These are phyloP conservation scores for Lordiphosa fenestrarum DNA, from an alignment of 2,888 invertebrate species.

Conservation along the genomic window DNA sequence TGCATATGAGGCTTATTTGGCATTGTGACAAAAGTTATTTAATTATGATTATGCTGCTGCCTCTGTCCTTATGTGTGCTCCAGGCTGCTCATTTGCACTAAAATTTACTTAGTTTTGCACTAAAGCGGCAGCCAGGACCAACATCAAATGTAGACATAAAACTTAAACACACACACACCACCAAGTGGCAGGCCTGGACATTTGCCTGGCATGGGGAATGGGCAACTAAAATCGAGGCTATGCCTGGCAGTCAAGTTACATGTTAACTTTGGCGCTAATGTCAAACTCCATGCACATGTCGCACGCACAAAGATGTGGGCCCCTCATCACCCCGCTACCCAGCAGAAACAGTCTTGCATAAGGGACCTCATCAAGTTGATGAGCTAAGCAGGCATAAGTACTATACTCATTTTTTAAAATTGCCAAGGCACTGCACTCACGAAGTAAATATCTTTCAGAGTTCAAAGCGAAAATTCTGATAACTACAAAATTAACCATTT, in stretches of 20 bases:
- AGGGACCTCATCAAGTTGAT: neutral
- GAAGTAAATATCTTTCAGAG: neutral
- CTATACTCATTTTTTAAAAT: conserved; percentile 41
- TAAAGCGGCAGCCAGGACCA: conserved; percentile 61
- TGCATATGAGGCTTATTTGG: conserved; percentile 44
- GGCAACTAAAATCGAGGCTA: conserved; percentile 1
- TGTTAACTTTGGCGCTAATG: conserved; percentile 60
- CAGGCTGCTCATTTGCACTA: conserved; percentile 58
- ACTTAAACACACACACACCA: conserved; percentile 48
- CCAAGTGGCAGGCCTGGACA: conserved; percentile 1
- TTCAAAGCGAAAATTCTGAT: too few relatives aligned
- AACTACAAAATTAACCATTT: too few relatives aligned
- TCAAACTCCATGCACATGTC: conserved; percentile 62
- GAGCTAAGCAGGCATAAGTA: conserved; percentile 22
- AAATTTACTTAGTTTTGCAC: conserved; percentile 71
- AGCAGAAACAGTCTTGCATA: conserved; percentile 4
- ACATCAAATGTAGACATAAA: conserved; percentile 65
- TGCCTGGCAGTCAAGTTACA: conserved; percentile 30
- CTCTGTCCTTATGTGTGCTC: conserved; percentile 26
- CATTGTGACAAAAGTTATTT: conserved; percentile 70
- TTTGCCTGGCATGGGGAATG: conserved; percentile 7
- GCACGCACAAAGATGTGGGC: conserved; percentile 38
- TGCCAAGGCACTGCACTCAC: conserved; percentile 28
- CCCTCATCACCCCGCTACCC: conserved; percentile 5
- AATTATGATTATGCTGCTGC: conserved; percentile 65